Conservation (phyloP, 2,797 vertebrate species). For the Myioborus miniatus region DNA sequence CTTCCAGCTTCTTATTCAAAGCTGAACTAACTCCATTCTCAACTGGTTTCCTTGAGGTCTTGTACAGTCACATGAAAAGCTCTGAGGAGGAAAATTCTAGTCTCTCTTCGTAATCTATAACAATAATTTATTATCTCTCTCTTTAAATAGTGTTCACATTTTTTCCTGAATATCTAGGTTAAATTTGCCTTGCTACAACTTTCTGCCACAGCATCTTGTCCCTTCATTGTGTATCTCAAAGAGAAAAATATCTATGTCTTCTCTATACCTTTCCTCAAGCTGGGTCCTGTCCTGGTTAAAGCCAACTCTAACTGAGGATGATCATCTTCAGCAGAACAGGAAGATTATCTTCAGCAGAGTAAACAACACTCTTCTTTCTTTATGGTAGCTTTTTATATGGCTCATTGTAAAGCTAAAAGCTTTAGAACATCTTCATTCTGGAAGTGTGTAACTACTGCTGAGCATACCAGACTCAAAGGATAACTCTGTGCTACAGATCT, state of each 20-base stretch:
- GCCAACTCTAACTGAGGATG: neutral
- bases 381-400: neutral
- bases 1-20: neutral
- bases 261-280: neutral
- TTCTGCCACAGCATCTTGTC: neutral
- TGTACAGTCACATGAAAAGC: neutral
- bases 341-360: neutral
- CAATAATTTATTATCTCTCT: neutral
- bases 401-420: neutral
- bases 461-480: neutral
- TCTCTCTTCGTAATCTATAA: neutral
- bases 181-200: neutral
- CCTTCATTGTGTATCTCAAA: neutral
- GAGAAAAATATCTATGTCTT: neutral
- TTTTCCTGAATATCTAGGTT: neutral
- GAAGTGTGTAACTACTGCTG: neutral
- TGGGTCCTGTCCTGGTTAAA: neutral
- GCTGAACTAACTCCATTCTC: neutral
- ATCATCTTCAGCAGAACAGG: neutral
- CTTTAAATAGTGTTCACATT: neutral
- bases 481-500: neutral
- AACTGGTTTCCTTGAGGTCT: neutral
- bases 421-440: neutral
- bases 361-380: neutral
- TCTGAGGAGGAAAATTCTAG: neutral